Evolutionary conservation across 2,888 invertebrate species (phyloP).

Genomic region (Aproaerema taeniolella): DNA sequence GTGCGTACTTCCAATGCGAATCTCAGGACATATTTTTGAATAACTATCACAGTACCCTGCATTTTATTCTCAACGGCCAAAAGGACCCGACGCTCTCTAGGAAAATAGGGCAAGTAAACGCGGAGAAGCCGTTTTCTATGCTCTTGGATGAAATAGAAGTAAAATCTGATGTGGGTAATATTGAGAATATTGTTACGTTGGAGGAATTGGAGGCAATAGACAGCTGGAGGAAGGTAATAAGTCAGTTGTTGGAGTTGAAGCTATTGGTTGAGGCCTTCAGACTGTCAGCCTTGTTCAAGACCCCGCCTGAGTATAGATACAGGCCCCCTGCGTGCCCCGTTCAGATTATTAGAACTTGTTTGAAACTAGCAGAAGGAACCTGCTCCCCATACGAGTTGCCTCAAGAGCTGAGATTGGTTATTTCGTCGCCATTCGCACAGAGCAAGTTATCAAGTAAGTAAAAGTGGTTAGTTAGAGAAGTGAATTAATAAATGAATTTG

Average conservation of each 20-base stretch:
- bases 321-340: constrained; percentile 62
- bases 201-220: constrained; percentile 57
- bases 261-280: constrained; percentile 79
- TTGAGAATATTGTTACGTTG: constrained; percentile 51
- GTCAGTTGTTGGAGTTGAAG: constrained; percentile 73
- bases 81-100: constrained; percentile 46
- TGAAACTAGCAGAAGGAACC: constrained; percentile 80
- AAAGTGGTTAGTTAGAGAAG: too few relatives aligned
- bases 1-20: constrained; percentile 52
- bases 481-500: too few relatives aligned
- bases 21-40: constrained; percentile 44
- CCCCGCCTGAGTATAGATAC: constrained; percentile 58
- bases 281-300: constrained; percentile 71
- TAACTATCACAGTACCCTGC: constrained; percentile 50
- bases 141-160: constrained; percentile 61
- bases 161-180: constrained; percentile 61
- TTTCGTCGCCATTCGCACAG: constrained; percentile 54
- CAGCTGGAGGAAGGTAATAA: constrained; percentile 67
- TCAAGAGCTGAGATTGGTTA: constrained; percentile 79
- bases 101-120: constrained; percentile 40
- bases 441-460: constrained; percentile 55
- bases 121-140: constrained; percentile 54
- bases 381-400: constrained; percentile 80
- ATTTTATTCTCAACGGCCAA: constrained; percentile 55
- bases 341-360: constrained; percentile 78